phyloP scores from a whole-genome alignment of 2,888 invertebrate species.

The Pseudeuparius sepicola region DNA sequence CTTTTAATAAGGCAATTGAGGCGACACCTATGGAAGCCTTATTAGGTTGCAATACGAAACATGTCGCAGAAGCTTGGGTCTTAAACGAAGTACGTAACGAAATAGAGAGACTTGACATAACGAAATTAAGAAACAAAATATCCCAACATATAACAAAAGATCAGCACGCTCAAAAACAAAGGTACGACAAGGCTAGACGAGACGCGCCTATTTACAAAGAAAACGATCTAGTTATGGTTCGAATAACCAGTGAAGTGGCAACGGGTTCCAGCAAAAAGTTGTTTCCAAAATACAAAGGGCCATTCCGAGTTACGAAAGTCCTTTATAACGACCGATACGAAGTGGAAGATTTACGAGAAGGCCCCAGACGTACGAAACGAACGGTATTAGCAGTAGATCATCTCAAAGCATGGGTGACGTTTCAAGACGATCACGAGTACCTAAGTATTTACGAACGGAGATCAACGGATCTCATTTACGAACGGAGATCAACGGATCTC shows the following conservation, averaged over 20 bases:
- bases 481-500: no score
- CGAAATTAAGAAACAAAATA: not conserved
- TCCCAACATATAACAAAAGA: slow-evolving; percentile 1
- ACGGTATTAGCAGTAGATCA: no score
- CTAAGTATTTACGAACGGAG: no score
- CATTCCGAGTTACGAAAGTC: slow-evolving; percentile 2
- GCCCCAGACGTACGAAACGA: no score
- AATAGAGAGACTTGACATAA: slow-evolving; percentile 1
- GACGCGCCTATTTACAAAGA: slow-evolving; percentile 5
- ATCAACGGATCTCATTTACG: no score
- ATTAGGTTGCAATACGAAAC: no score
- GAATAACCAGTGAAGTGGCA: slow-evolving; percentile 15
- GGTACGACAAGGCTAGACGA: slow-evolving; percentile 14
- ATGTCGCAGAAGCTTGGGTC: slow-evolving; percentile 17
- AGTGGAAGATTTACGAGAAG: no score
- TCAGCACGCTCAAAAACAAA: slow-evolving; percentile 7
- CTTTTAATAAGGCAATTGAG: slow-evolving; percentile 18
- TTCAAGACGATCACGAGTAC: no score
- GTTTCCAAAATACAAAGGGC: slow-evolving; percentile 6
- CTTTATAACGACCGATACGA: slow-evolving; percentile 2
- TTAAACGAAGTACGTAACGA: slow-evolving; percentile 13
- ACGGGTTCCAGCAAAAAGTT: slow-evolving; percentile 19
- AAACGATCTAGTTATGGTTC: slow-evolving; percentile 19
- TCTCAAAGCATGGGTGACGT: no score
- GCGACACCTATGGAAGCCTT: slow-evolving; percentile 20